Evolutionary conservation across 2,113 vertebrate genomes (phyloP).

Genomic region (Corapipo altera): DNA sequence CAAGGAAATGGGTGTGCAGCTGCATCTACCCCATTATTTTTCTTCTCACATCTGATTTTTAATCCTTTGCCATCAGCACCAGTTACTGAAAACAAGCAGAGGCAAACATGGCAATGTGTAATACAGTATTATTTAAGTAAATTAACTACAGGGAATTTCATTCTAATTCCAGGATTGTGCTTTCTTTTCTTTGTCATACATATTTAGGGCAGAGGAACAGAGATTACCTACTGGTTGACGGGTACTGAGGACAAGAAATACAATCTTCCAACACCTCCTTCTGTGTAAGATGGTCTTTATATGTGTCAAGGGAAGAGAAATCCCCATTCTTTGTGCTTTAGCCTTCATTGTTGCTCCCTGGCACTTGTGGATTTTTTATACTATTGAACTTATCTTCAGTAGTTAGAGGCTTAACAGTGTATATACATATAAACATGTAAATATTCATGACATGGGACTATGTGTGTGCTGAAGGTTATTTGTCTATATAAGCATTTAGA

Average conservation of each 20-base stretch:
- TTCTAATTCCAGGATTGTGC: not conserved
- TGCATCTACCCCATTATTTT: not conserved
- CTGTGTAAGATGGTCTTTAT: slow-evolving; percentile 82
- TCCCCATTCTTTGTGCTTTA: not conserved
- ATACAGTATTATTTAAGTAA: not conserved
- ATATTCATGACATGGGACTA: not conserved
- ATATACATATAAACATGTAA: not conserved
- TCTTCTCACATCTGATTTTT: not conserved
- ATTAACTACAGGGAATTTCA: not conserved
- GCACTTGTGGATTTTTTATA: not conserved
- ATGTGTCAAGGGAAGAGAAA: not conserved
- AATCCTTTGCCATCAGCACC: not conserved
- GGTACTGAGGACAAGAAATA: slow-evolving; percentile 85
- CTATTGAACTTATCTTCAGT: not conserved
- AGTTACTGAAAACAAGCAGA: not conserved
- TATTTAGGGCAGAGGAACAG: slow-evolving; percentile 90
- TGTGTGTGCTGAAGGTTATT: not conserved
- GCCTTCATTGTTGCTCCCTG: not conserved
- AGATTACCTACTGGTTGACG: slow-evolving; percentile 94
- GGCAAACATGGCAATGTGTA: not conserved
- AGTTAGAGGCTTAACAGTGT: not conserved
- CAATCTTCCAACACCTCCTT: slow-evolving; percentile 88
- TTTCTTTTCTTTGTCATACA: slow-evolving; percentile 30
- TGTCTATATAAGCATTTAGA: not conserved
- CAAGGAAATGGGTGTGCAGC: not conserved